A percentile compares a stretch with the other conserved stretches of the same genome.
phyloP scores from a whole-genome alignment of 2,797 vertebrate genomes.

The Loris lydekkerianus region DNA sequence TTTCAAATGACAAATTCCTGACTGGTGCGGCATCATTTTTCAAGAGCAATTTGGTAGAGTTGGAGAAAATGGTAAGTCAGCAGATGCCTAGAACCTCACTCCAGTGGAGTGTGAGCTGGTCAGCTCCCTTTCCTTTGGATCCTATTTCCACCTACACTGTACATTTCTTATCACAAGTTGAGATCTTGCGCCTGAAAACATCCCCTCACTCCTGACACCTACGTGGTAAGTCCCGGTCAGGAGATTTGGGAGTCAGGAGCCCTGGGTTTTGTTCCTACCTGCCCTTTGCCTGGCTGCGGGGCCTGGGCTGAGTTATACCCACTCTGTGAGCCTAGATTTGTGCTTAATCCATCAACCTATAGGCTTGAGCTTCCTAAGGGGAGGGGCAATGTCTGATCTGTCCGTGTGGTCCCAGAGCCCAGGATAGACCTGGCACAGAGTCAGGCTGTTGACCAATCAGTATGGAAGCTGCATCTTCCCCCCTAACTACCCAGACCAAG shows the following conservation, averaged over 20 bases:
- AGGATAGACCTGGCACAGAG: neutral
- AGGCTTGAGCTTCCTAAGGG: slow-evolving; percentile 2
- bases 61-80: neutral
- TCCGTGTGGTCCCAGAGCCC: no score
- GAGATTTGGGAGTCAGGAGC: neutral
- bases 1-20: neutral
- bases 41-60: neutral
- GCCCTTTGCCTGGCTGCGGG: neutral
- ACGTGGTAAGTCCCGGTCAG: neutral
- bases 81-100: neutral
- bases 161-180: neutral
- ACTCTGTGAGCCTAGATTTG: neutral
- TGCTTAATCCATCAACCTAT: neutral
- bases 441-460: neutral
- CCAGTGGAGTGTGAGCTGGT: neutral
- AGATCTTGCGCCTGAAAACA: neutral
- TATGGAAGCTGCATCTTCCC: neutral
- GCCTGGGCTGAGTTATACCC: neutral
- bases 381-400: neutral
- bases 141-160: neutral
- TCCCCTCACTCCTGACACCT: neutral
- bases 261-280: neutral
- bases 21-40: neutral
- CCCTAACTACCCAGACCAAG: neutral
- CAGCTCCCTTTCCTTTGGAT: neutral